phyloP scores from a whole-genome alignment of 2,113 vertebrate species.

The Recurvirostra avosetta region DNA sequence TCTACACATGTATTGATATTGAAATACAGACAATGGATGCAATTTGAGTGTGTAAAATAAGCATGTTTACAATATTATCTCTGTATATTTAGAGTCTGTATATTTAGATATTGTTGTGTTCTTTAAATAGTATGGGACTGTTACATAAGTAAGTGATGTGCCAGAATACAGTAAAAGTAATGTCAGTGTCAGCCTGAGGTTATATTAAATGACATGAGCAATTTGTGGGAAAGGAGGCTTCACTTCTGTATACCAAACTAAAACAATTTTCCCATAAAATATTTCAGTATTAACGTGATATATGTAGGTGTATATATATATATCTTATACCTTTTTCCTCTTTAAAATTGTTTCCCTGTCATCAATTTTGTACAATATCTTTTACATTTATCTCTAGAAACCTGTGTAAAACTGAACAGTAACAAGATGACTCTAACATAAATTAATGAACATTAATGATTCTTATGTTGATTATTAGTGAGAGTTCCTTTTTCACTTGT shows the following conservation, averaged over 20 bases:
- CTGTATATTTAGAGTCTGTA: not conserved
- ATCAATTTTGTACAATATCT: not conserved
- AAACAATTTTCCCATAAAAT: not conserved
- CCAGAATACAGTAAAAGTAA: not conserved
- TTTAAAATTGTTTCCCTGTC: not conserved
- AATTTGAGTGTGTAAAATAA: not conserved
- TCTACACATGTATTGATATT: not conserved
- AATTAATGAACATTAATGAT: not conserved
- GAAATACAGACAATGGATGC: not conserved
- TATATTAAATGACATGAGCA: rapidly evolving
- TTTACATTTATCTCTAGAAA: not conserved
- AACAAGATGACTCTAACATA: not conserved
- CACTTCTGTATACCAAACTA: not conserved
- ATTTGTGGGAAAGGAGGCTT: not conserved
- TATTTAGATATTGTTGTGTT: not conserved
- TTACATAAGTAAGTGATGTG: not conserved
- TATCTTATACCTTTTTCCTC: not conserved
- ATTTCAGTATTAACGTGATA: not conserved
- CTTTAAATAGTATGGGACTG: not conserved
- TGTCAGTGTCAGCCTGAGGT: not conserved
- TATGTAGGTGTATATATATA: not conserved
- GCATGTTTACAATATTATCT: not conserved
- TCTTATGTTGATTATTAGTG: not conserved
- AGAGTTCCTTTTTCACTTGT: not conserved
- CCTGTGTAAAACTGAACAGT: not conserved